phyloP scores from a whole-genome alignment of 2,113 vertebrate species.

The Ceuthmochares aereus region DNA sequence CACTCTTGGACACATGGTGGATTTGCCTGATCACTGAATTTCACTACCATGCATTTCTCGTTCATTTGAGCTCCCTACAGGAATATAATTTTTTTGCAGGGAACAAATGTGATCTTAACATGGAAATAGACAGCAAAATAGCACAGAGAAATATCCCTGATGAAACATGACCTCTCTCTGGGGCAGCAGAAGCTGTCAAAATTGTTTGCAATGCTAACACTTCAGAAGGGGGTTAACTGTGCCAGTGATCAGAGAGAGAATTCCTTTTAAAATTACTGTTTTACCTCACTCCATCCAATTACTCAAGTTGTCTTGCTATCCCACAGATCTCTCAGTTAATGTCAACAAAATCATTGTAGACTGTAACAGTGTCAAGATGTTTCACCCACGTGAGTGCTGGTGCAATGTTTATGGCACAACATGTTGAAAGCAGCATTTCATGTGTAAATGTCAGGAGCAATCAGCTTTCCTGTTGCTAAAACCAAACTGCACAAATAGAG shows the following conservation, averaged over 20 bases:
- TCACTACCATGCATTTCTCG: not conserved
- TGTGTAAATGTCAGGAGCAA: constrained; percentile 47
- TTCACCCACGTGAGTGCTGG: constrained; percentile 29
- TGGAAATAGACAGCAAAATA: not conserved
- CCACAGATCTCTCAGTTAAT: constrained; percentile 44
- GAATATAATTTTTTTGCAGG: not conserved
- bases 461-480: not conserved
- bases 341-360: constrained; percentile 61
- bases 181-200: not conserved
- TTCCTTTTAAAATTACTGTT: constrained; percentile 61
- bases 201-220: not conserved
- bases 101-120: not conserved
- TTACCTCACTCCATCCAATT: constrained; percentile 45
- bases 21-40: not conserved
- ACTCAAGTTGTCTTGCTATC: constrained; percentile 38
- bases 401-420: not conserved
- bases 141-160: not conserved
- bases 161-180: not conserved
- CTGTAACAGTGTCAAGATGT: constrained; percentile 33
- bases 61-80: not conserved
- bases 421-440: constrained; percentile 32
- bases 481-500: not conserved
- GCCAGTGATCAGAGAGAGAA: not conserved
- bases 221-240: not conserved
- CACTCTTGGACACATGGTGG: not conserved